Percentiles rank a stretch among this genome's conserved stretches.
These are phyloP conservation scores for Channa argus DNA, from an alignment of 2,113 vertebrate species.

Conservation along the genomic window DNA sequence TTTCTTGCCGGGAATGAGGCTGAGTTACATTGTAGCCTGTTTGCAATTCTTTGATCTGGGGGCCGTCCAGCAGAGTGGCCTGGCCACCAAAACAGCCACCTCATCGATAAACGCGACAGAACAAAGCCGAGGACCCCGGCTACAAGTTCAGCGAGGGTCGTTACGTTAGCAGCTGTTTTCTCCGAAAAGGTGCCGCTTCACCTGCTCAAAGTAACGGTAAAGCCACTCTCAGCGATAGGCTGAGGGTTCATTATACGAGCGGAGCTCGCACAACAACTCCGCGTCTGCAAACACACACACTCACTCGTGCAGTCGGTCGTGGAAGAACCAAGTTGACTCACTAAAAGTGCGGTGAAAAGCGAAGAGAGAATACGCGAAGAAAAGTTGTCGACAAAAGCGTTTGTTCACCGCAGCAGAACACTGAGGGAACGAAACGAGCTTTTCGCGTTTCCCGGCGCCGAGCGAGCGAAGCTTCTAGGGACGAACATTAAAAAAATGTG, in stretches of 20 bases:
- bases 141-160: constrained; percentile 24
- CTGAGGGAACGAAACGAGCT: not conserved
- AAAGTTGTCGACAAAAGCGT: not conserved
- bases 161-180: not conserved
- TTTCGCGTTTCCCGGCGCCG: constrained; percentile 39
- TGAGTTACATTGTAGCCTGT: constrained; percentile 21
- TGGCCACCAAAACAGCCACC: constrained; percentile 16
- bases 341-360: not conserved
- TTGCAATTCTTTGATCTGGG: constrained; percentile 23
- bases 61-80: not conserved
- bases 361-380: too few relatives aligned
- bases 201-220: constrained; percentile 84
- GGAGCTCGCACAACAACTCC: constrained; percentile 28
- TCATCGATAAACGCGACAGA: constrained; percentile 40
- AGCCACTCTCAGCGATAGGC: constrained; percentile 47
- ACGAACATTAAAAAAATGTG: constrained; percentile 60
- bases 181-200: constrained; percentile 54
- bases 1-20: not conserved
- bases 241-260: constrained; percentile 73
- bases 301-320: not conserved
- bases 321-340: not conserved
- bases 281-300: constrained; percentile 27
- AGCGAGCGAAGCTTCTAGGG: constrained; percentile 35
- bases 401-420: not conserved
- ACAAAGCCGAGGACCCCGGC: constrained; percentile 54